Percentiles rank a stretch among this genome's conserved stretches.
These are phyloP conservation scores for Drosophila borealis DNA, from an alignment of 2,888 invertebrate genomes.

Conservation along the genomic window DNA sequence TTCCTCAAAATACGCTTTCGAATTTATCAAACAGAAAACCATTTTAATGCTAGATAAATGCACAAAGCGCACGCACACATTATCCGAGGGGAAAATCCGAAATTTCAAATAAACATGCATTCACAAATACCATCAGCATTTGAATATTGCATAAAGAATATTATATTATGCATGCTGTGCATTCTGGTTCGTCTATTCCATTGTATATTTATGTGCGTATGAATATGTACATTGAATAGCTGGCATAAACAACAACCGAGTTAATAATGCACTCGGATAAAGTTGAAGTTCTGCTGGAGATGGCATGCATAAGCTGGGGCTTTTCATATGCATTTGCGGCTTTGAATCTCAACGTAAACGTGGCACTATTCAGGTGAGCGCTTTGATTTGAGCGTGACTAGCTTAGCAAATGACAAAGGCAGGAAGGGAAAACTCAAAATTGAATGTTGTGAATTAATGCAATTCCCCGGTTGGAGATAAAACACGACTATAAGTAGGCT, in stretches of 20 bases:
- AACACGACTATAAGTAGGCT: too few relatives aligned
- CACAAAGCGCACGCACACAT: constrained; percentile 10
- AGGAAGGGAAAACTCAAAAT: not conserved
- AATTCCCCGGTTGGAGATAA: too few relatives aligned
- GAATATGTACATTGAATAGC: constrained; percentile 6
- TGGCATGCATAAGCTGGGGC: constrained; percentile 10
- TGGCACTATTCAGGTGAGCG: not conserved
- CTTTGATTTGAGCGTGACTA: constrained; percentile 9
- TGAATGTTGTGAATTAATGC: not conserved
- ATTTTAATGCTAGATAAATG: constrained; percentile 11
- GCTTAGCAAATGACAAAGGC: constrained; percentile 6
- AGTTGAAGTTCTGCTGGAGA: constrained; percentile 7
- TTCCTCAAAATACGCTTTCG: too few relatives aligned
- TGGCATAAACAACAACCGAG: constrained; percentile 10
- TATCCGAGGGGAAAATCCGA: not conserved
- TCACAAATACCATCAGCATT: constrained; percentile 28
- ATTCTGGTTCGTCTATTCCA: not conserved
- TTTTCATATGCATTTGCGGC: constrained; percentile 16
- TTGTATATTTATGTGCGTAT: not conserved
- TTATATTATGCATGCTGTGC: constrained; percentile 12
- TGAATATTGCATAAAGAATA: constrained; percentile 6
- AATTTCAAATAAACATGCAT: constrained; percentile 6
- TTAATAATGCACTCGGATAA: constrained; percentile 9
- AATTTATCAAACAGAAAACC: not conserved
- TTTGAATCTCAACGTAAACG: constrained; percentile 5